A percentile compares a stretch with the other conserved stretches of the same genome.
Conservation (phyloP, 1,140 invertebrate genomes). For the Chrysopa pallens region DNA sequence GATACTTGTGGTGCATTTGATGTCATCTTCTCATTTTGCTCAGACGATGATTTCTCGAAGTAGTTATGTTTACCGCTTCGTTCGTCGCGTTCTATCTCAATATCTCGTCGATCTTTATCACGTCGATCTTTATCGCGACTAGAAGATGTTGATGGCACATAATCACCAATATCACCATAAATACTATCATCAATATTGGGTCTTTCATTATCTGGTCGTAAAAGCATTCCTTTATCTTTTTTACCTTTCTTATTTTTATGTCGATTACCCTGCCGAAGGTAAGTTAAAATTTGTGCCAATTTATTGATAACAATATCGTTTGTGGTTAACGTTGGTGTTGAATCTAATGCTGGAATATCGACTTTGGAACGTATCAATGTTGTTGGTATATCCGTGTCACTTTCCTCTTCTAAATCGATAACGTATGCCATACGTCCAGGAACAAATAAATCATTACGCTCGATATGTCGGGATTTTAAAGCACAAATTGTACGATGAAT, state of each 20-base stretch:
- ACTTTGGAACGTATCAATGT: conserved; percentile 89
- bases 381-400: conserved; percentile 83
- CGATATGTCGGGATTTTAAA: conserved; percentile 47
- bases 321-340: conserved; percentile 67
- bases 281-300: conserved; percentile 89
- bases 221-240: conserved; percentile 8
- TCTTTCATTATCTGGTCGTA: conserved; percentile 1
- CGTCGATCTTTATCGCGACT: conserved; percentile 10
- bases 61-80: not conserved
- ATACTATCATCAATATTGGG: conserved; percentile 58
- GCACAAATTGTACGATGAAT: conserved; percentile 49
- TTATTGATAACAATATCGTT: conserved; percentile 97
- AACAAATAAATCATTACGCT: conserved; percentile 87
- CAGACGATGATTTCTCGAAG: not conserved
- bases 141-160: conserved; percentile 38
- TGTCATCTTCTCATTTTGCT: not conserved
- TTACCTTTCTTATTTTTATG: conserved; percentile 6
- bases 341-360: conserved; percentile 70
- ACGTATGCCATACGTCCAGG: conserved; percentile 96
- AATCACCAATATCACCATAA: conserved; percentile 89
- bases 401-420: conserved; percentile 86
- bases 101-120: conserved; percentile 10
- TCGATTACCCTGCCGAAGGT: conserved; percentile 56
- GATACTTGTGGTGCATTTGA: conserved; percentile 3
- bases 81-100: not conserved